A percentile compares a stretch with the other conserved stretches of the same genome.
Evolutionary conservation across 2,888 invertebrate species (phyloP).

Genomic region (Eupithecia exiguata): DNA sequence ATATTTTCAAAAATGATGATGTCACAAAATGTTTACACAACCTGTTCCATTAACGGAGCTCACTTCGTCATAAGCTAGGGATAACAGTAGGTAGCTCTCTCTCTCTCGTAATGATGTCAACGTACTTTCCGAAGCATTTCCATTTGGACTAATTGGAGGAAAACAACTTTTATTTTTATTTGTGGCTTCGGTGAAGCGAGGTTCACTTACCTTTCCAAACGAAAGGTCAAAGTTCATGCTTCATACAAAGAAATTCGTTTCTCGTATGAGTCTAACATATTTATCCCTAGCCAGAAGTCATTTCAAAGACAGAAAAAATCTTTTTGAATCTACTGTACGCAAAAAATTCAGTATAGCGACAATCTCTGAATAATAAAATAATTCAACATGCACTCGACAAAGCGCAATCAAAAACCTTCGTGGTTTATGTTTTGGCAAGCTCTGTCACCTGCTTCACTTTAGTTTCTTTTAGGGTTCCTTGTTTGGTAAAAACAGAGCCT

Average conservation of each 20-base stretch:
- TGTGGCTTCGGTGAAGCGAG: neutral
- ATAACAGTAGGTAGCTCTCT: neutral
- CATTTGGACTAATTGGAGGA: neutral
- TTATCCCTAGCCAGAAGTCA: neutral
- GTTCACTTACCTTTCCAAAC: neutral
- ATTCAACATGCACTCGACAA: slow-evolving; percentile 11
- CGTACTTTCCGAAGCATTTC: slow-evolving; percentile 22
- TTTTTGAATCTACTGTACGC: neutral
- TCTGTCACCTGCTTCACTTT: slow-evolving; percentile 44
- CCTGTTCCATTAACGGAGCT: neutral
- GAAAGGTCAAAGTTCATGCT: neutral
- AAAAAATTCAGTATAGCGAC: neutral
- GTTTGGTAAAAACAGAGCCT: neutral
- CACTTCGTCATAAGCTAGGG: neutral
- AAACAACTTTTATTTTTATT: neutral
- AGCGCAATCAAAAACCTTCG: slow-evolving; percentile 20
- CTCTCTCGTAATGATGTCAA: slow-evolving; percentile 35
- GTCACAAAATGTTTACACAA: neutral
- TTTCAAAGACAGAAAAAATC: neutral
- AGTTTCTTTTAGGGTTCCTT: neutral
- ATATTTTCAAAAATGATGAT: neutral
- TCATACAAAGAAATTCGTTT: neutral
- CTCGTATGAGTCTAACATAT: neutral
- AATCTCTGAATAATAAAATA: slow-evolving; percentile 13
- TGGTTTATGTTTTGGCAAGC: slow-evolving; percentile 33